A percentile compares a stretch with the other conserved stretches of the same genome.
These are phyloP conservation scores for Bursaphelenchus mucronatus DNA, from an alignment of 1,140 invertebrate genomes.

Conservation along the genomic window DNA sequence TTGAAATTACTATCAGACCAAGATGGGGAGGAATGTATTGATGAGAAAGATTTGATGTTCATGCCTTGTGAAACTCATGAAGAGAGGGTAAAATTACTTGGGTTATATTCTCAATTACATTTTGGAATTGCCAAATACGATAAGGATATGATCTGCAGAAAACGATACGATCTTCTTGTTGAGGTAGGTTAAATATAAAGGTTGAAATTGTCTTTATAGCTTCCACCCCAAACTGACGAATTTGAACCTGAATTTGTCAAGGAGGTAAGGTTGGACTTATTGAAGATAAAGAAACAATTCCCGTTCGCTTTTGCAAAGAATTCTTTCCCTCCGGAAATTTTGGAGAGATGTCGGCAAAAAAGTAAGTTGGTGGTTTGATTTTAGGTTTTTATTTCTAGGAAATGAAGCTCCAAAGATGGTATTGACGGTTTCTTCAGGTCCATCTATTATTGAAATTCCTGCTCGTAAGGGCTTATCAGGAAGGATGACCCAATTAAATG, in stretches of 20 bases:
- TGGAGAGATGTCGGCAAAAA: constrained; percentile 10
- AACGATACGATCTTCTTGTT: constrained; percentile 16
- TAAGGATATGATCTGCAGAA: constrained; percentile 8
- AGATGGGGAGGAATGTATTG: constrained; percentile 1
- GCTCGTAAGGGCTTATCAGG: too few species aligned
- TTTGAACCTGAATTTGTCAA: constrained; percentile 13
- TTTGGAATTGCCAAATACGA: constrained; percentile 18
- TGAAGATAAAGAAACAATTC: constrained; percentile 11
- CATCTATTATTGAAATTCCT: too few species aligned
- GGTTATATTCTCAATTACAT: not conserved
- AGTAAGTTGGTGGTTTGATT: too few species aligned
- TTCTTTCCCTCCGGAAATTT: constrained; percentile 3
- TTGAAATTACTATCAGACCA: constrained; percentile 6
- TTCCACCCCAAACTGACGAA: constrained; percentile 3
- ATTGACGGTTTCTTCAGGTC: too few species aligned
- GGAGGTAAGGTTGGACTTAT: not conserved
- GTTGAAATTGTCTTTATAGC: constrained; percentile 4
- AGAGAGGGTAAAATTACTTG: constrained; percentile 5
- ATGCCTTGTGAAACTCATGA: constrained; percentile 2
- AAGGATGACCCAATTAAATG: too few species aligned
- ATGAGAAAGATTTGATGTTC: constrained; percentile 12
- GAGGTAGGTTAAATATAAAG: constrained; percentile 1
- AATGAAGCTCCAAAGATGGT: too few species aligned
- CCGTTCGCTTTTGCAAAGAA: constrained; percentile 1
- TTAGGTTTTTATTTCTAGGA: too few species aligned